These are phyloP conservation scores for Anodontia alba DNA, from an alignment of 2,888 invertebrate species.

Conservation along the genomic window DNA sequence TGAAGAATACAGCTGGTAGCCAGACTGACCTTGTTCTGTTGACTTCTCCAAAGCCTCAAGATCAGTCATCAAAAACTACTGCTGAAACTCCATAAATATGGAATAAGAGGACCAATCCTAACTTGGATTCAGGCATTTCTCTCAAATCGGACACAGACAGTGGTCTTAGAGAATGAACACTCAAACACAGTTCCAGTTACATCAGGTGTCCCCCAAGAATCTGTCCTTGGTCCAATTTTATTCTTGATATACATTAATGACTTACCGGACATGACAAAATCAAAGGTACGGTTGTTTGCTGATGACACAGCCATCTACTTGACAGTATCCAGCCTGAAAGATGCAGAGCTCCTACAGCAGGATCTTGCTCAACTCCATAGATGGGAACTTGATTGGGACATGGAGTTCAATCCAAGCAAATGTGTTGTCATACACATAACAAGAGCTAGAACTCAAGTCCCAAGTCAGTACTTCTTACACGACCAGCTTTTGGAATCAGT, in stretches of 20 bases:
- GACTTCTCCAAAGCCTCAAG: slow-evolving; percentile 14
- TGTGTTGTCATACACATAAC: slow-evolving; percentile 15
- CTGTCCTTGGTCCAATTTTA: slow-evolving; percentile 33
- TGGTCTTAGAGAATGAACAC: background rate
- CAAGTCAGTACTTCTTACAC: background rate
- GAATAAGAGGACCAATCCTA: background rate
- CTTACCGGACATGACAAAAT: slow-evolving; percentile 8
- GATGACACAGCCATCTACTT: slow-evolving; percentile 26
- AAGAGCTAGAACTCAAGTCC: slow-evolving; percentile 2
- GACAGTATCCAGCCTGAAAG: background rate
- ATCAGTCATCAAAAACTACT: slow-evolving; percentile 4
- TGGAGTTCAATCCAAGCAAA: slow-evolving; percentile 28
- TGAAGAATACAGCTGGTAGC: background rate
- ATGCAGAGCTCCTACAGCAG: background rate
- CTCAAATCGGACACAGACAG: background rate
- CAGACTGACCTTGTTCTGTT: slow-evolving; percentile 21
- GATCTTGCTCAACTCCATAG: slow-evolving; percentile 14
- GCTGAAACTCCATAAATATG: slow-evolving; percentile 6
- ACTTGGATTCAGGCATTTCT: slow-evolving; percentile 19
- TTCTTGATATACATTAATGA: slow-evolving; percentile 35
- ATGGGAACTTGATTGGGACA: slow-evolving; percentile 24
- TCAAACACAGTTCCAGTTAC: background rate
- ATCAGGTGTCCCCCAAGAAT: slow-evolving; percentile 30
- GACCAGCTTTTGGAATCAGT: background rate
- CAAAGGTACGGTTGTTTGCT: slow-evolving; percentile 32